A percentile compares a stretch with the other conserved stretches of the same genome.
phyloP scores from a whole-genome alignment of 2,888 invertebrate species.

The Octodonta nipae region DNA sequence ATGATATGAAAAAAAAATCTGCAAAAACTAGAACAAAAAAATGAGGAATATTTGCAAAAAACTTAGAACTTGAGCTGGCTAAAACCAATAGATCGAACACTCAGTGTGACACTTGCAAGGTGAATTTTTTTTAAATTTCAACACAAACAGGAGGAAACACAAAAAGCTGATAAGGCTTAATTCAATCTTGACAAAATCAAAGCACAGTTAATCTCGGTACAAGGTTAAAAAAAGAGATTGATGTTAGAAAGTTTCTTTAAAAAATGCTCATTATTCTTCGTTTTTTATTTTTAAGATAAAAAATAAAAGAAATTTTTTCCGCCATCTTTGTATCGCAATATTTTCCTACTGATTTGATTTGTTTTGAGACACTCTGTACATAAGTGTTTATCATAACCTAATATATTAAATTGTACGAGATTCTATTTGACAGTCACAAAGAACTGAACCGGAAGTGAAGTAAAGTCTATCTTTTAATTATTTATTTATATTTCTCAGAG shows the following conservation, averaged over 20 bases:
- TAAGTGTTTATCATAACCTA: too few species aligned
- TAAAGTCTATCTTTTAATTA: too few species aligned
- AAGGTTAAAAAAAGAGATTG: slow-evolving; percentile 73
- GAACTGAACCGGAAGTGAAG: too few species aligned
- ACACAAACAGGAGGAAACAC: slow-evolving; percentile 73
- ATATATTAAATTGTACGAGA: too few species aligned
- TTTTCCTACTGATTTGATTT: too few species aligned
- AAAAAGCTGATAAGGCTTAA: slow-evolving; percentile 74
- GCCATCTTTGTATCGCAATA: too few species aligned
- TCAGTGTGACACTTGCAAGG: slow-evolving; percentile 84
- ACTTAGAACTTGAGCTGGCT: slow-evolving; percentile 80
- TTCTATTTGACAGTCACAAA: too few species aligned
- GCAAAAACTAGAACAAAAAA: slow-evolving; percentile 80
- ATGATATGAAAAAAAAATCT: slow-evolving; percentile 75
- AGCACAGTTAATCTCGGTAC: slow-evolving; percentile 60
- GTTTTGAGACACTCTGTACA: too few species aligned
- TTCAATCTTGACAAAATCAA: slow-evolving; percentile 75
- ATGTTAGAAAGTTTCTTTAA: slow-evolving; percentile 67
- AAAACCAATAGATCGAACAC: slow-evolving; percentile 56
- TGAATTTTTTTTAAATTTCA: slow-evolving; percentile 80
- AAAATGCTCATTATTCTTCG: too few species aligned
- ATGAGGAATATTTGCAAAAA: slow-evolving; percentile 76
- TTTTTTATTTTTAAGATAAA: too few species aligned
- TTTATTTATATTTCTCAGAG: too few species aligned
- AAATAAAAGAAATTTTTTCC: too few species aligned